Evolutionary conservation across 2,888 invertebrate genomes (phyloP), one percentile per base, ranked within the genome.

Genomic region (Heliconius cydno): DNA sequence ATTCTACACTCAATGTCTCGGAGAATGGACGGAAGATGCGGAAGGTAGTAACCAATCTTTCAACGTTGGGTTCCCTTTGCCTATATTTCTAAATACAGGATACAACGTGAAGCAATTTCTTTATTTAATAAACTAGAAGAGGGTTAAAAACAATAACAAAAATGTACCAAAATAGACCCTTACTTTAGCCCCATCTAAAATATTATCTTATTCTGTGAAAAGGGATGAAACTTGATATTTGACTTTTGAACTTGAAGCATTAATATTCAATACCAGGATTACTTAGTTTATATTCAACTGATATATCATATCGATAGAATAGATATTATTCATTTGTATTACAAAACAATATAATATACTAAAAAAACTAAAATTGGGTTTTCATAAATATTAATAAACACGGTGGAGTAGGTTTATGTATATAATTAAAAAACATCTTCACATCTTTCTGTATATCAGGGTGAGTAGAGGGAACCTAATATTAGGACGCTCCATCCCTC

Each of bases 221-320:
- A 15, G 41, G 68, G 68, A 41, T 70, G 25, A 70, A 68, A 70
- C 41, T 70, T 41, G 41, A 41, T 70, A 68, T 41, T 70, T 70
- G 68, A 41, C 41, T 70, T 70, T 70, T 70, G 13, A 70, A 70
- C 41, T 70, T 70, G 41, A 15, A n/a, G 13, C 38, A 70, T 38
- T 38, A 38, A 38, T 38, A 68, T 68, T 68, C 68, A 68, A 68
- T 68, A 38, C 38, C n/a, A 13, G n/a, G n/a, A 22, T 38, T 15
- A 9, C 10, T 5, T 15, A 7, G 34, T 34, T 34, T 66, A 22
- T 22, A 10, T 7, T 34, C 66, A 34, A 19, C 9, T 34, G 6
- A 30, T 30, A 30, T 30, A 30, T 30, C 30, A 30, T 30, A 46
- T 57, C 9, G 9, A 22, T 57, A 57, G 57, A 46, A 57, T 57